Evolutionary conservation across 2,797 vertebrate species (phyloP), one percentile per base, ranked within the genome.

Genomic region (Pseudomugil tenellus): DNA sequence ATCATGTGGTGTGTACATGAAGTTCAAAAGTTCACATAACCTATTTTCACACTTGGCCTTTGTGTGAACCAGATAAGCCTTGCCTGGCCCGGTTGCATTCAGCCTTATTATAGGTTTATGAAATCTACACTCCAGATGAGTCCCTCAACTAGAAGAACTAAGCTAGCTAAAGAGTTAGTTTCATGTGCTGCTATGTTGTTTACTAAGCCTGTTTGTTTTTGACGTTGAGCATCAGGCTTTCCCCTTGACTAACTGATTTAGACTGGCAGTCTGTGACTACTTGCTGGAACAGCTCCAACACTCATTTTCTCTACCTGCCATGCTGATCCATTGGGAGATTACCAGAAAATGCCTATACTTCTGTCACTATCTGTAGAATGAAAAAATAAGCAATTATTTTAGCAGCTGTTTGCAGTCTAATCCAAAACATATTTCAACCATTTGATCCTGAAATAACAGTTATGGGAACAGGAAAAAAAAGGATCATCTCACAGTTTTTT

Each of bases 41-140:
- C 29, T 29, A 41, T 68, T 58, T 58, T 57, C 37, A 29, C 7
- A 58, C 57, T 59, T 53, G 43, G 52, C 76, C 72, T 76, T 28
- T 37, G 43, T 48, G 13, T 68, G 29, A 81, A 58, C 67, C 52
- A 53, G 69, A 70, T 80, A 67, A 84, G 55, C 57, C 46, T 14
- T 23, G 60, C 57, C 26, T 52, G 25, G 16, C 28, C 43, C 32
- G 41, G 61, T 58, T 29, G 35, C 1, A 25, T 41, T 29, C 39
- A 61, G 49, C n/a, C 32, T 39, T 25, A 58, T 43, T 32, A 65
- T 17, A 26, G 59, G 32, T 60, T 48, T 68, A 34, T 67, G 17
- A 43, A 63, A 63, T 41, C 32, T 59, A 49, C 37, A 39, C 68
- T 70, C 52, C n/a, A 12, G 6, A n/a, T 26, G 9, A 34, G 19